These are phyloP conservation scores for Coelopa pilipes DNA, from an alignment of 2,888 invertebrate species.

Conservation along the genomic window DNA sequence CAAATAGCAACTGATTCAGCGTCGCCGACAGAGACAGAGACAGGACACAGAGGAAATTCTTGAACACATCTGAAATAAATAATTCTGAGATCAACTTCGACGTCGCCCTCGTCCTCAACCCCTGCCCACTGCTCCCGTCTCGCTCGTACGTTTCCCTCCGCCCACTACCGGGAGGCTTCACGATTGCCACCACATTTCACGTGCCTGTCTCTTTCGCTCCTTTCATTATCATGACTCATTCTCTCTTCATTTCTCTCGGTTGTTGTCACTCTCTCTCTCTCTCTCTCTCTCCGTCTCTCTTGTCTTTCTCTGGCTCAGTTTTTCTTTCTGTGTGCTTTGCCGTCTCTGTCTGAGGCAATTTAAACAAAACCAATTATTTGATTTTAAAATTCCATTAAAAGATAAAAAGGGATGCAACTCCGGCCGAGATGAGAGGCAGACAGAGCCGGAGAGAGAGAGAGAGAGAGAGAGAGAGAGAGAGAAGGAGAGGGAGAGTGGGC, in stretches of 20 bases:
- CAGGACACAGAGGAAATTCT: too few species aligned
- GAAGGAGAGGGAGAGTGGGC: too few species aligned
- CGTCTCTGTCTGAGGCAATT: conserved; percentile 1
- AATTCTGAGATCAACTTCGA: conserved; percentile 16
- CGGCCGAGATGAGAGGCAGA: conserved; percentile 19
- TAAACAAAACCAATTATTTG: conserved; percentile 56
- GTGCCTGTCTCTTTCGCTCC: not conserved
- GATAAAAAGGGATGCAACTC: conserved; percentile 50
- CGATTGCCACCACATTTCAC: not conserved
- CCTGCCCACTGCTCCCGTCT: too few species aligned
- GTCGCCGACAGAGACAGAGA: too few species aligned
- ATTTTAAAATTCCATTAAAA: conserved; percentile 59
- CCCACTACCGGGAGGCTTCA: not conserved
- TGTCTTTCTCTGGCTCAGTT: not conserved
- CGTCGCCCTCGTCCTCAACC: not conserved
- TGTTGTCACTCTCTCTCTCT: not conserved
- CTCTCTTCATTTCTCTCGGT: not conserved
- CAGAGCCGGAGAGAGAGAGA: too few species aligned
- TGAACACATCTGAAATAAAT: conserved; percentile 11
- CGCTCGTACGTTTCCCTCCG: too few species aligned
- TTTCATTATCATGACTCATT: conserved; percentile 6
- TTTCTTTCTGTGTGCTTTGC: too few species aligned
- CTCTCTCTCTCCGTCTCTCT: not conserved
- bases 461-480: too few species aligned
- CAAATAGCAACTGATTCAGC: too few species aligned